phyloP scores from a whole-genome alignment of 2,113 vertebrate genomes.

The Circaetus cinerascens region DNA sequence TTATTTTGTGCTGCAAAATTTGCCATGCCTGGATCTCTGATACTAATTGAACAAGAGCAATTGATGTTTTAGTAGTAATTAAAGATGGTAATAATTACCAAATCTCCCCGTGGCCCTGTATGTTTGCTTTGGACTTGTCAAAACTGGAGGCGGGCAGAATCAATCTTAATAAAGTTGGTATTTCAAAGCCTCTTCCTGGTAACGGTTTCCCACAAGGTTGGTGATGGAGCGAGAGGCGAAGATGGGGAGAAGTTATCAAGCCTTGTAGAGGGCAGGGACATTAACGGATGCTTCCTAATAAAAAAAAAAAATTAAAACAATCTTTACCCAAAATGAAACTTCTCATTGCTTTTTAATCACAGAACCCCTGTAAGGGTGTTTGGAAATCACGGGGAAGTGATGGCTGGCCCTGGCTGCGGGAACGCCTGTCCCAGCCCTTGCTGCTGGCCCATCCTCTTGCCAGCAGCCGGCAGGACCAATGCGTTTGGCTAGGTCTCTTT shows the following conservation, averaged over 20 bases:
- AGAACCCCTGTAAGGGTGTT: rapidly evolving
- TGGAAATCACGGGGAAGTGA: rapidly evolving
- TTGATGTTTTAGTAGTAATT: slow-evolving; percentile 85
- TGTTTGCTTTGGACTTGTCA: slow-evolving; percentile 81
- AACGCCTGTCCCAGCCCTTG: neutral
- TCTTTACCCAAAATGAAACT: neutral
- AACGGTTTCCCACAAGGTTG: neutral
- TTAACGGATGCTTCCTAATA: neutral
- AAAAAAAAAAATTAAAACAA: too few species aligned
- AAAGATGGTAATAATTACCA: slow-evolving; percentile 83
- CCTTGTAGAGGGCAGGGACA: neutral
- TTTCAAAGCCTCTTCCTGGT: slow-evolving; percentile 47
- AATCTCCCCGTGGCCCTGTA: slow-evolving; percentile 71
- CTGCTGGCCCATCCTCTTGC: rapidly evolving
- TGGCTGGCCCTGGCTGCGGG: rapidly evolving
- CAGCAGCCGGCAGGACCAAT: neutral
- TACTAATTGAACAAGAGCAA: slow-evolving; percentile 85
- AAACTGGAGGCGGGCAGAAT: slow-evolving; percentile 62
- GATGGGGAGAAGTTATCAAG: neutral
- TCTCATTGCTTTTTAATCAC: rapidly evolving
- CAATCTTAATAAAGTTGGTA: slow-evolving; percentile 74
- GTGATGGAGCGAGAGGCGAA: neutral
- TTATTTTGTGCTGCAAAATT: slow-evolving; percentile 76
- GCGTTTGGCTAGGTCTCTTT: rapidly evolving
- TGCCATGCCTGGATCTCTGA: slow-evolving; percentile 73